These are phyloP conservation scores for Sebastes trivittatus DNA, from an alignment of 2,797 vertebrate genomes.

Conservation along the genomic window DNA sequence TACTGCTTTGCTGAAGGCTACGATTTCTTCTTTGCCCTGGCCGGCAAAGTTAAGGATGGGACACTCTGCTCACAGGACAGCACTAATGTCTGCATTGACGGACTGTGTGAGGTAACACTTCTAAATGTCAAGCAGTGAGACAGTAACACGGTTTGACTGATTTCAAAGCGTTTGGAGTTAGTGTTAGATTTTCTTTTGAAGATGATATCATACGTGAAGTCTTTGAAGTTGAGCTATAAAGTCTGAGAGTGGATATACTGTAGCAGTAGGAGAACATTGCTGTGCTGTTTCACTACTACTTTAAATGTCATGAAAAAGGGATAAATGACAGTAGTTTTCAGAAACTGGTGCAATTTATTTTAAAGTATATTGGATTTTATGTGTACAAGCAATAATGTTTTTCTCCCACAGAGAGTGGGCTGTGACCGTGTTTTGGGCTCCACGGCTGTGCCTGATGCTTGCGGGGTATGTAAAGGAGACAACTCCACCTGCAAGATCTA, in stretches of 20 bases:
- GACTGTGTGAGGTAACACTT: slow-evolving; percentile 89
- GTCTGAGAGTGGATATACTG: not conserved
- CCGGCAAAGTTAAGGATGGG: slow-evolving; percentile 93
- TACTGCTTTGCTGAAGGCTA: slow-evolving; percentile 94
- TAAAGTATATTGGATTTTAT: slow-evolving; percentile 4
- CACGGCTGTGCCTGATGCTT: slow-evolving; percentile 82
- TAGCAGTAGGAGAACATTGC: not conserved
- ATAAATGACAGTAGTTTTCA: slow-evolving; percentile 1
- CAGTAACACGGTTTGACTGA: not conserved
- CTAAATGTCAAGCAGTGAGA: not conserved
- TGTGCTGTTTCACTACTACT: not conserved
- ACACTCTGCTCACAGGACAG: slow-evolving; percentile 89
- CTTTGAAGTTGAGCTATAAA: slow-evolving; percentile 29
- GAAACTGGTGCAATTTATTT: not conserved
- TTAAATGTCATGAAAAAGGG: slow-evolving; percentile 5
- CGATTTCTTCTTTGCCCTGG: slow-evolving; percentile 94
- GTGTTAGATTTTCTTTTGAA: not conserved
- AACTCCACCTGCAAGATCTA: slow-evolving; percentile 88
- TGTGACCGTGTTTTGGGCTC: slow-evolving; percentile 90
- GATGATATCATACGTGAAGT: slow-evolving; percentile 17
- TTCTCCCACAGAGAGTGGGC: slow-evolving; percentile 85
- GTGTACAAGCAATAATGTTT: slow-evolving; percentile 7
- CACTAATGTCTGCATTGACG: slow-evolving; percentile 89
- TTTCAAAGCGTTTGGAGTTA: not conserved
- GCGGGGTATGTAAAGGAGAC: slow-evolving; percentile 89